Conservation (phyloP, 2,113 vertebrate species). For the Suricata suricatta region DNA sequence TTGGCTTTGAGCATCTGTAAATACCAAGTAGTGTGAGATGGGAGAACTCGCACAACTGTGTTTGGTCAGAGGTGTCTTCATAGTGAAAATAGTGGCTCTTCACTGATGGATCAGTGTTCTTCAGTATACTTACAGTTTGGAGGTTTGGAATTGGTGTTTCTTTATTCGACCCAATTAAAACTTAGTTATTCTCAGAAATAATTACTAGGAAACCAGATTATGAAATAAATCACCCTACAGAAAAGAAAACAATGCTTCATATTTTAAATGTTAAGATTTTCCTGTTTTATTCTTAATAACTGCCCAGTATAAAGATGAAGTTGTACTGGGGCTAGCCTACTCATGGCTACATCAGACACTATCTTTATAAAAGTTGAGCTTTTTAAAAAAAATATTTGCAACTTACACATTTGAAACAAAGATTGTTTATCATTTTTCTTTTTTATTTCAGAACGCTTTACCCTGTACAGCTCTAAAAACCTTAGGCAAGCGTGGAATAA, state of each 20-base stretch:
- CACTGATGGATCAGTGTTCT: not conserved
- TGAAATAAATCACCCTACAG: not conserved
- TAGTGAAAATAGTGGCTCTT: not conserved
- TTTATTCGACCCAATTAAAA: not conserved
- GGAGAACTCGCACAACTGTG: not conserved
- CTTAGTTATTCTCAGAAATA: slow-evolving; percentile 25
- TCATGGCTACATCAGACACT: not conserved
- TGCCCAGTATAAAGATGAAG: not conserved
- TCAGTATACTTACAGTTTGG: not conserved
- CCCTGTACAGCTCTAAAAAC: slow-evolving; percentile 95
- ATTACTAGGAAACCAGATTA: not conserved
- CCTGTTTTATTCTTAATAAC: not conserved
- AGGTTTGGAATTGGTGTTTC: not conserved
- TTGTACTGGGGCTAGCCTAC: not conserved
- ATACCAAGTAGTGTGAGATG: not conserved
- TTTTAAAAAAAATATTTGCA: slow-evolving; percentile 52
- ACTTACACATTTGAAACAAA: slow-evolving; percentile 33
- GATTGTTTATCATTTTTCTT: slow-evolving; percentile 66
- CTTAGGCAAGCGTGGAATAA: slow-evolving; percentile 99
- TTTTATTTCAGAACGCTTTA: slow-evolving; percentile 92
- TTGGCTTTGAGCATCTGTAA: not conserved
- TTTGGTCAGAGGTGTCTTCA: not conserved
- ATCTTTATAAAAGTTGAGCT: not conserved
- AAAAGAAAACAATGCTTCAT: not conserved
- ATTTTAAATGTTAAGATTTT: not conserved